Evolutionary conservation across 2,797 vertebrate species (phyloP).

Genomic region (Pangasius mekongensis): DNA sequence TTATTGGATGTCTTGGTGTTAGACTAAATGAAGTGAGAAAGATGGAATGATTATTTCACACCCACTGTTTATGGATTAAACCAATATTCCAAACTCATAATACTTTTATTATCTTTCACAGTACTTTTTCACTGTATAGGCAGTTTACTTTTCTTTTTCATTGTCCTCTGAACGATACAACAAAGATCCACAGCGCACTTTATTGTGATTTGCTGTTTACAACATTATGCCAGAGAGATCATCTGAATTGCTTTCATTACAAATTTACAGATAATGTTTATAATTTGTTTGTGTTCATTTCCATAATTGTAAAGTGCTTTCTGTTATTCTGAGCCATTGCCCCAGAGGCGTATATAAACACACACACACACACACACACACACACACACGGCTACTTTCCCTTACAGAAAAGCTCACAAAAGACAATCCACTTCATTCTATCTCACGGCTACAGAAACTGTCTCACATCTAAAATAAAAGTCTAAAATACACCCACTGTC

Average conservation of each 20-base stretch:
- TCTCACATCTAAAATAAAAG: constrained; percentile 12
- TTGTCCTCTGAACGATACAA: neutral
- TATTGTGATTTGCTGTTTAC: constrained; percentile 15
- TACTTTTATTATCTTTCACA: neutral
- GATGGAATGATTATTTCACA: neutral
- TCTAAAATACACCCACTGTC: neutral
- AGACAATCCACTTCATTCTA: neutral
- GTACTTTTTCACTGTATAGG: neutral
- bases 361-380: neutral
- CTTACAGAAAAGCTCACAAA: neutral
- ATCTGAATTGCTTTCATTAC: constrained; percentile 26
- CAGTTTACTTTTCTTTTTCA: neutral
- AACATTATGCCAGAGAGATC: constrained; percentile 13
- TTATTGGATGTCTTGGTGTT: neutral
- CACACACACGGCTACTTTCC: neutral
- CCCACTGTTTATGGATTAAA: neutral
- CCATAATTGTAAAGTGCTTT: constrained; percentile 39
- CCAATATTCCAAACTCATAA: constrained; percentile 13
- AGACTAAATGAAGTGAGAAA: neutral
- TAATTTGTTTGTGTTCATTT: constrained; percentile 37
- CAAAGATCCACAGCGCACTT: constrained; percentile 13
- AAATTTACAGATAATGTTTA: constrained; percentile 19
- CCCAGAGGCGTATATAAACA: neutral
- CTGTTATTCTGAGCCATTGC: constrained; percentile 15
- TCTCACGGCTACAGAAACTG: neutral